These are phyloP conservation scores for Argyresthia albistria DNA, from an alignment of 2,888 invertebrate genomes.

Conservation along the genomic window DNA sequence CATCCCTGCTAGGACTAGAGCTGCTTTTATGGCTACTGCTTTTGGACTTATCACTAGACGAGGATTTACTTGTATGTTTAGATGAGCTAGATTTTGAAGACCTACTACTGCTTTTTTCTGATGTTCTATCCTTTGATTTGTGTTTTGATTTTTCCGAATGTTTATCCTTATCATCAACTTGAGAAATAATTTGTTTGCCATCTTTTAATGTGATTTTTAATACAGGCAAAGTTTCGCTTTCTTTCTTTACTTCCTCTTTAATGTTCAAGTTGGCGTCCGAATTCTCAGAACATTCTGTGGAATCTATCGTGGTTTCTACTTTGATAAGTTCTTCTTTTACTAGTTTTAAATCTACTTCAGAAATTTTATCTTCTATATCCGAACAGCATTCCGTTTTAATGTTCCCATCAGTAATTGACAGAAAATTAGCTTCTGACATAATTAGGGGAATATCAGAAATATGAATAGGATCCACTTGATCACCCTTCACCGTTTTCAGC, in stretches of 20 bases:
- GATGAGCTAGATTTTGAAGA: slow-evolving; percentile 31
- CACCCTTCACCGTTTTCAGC: slow-evolving; percentile 90
- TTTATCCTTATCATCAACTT: slow-evolving; percentile 57
- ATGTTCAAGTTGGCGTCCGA: slow-evolving; percentile 6
- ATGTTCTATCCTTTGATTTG: slow-evolving; percentile 61
- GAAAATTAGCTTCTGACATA: slow-evolving; percentile 34
- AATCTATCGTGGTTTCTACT: slow-evolving; percentile 12
- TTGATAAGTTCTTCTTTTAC: slow-evolving; percentile 12
- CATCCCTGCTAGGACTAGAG: slow-evolving; percentile 50
- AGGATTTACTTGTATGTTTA: slow-evolving; percentile 53
- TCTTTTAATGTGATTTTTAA: slow-evolving; percentile 80
- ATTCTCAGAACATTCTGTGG: slow-evolving; percentile 13
- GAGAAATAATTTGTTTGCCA: slow-evolving; percentile 79
- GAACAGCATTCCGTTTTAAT: slow-evolving; percentile 17
- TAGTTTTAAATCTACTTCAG: slow-evolving; percentile 14
- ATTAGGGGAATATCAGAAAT: slow-evolving; percentile 49
- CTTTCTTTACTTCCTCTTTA: slow-evolving; percentile 32
- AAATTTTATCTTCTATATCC: slow-evolving; percentile 12
- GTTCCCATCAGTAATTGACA: slow-evolving; percentile 18
- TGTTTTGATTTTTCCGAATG: slow-evolving; percentile 40
- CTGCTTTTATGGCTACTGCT: slow-evolving; percentile 36
- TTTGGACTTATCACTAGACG: slow-evolving; percentile 45
- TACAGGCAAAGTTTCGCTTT: slow-evolving; percentile 43
- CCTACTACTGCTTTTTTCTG: slow-evolving; percentile 59
- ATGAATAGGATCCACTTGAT: slow-evolving; percentile 64